These are phyloP conservation scores for Calliopum simillimum DNA, from an alignment of 2,888 invertebrate genomes.

Conservation along the genomic window DNA sequence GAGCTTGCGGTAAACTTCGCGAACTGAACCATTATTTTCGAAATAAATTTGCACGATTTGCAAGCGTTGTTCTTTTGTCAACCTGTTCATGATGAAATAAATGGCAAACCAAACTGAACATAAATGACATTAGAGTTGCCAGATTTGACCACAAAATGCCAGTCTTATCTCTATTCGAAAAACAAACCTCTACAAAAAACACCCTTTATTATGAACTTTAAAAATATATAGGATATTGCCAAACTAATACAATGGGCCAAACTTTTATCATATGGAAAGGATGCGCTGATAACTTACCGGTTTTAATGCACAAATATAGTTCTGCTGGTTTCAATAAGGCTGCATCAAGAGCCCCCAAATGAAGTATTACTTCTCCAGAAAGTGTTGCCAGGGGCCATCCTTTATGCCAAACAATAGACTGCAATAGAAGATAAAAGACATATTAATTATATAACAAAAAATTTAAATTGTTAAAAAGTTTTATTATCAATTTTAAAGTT, in stretches of 20 bases:
- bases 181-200: too few species aligned
- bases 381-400: constrained; percentile 78
- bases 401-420: constrained; percentile 72
- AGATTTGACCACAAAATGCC: too few species aligned
- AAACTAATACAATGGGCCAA: background rate
- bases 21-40: too few species aligned
- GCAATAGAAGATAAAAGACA: constrained; percentile 58
- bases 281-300: constrained; percentile 50
- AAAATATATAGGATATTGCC: too few species aligned
- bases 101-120: too few species aligned
- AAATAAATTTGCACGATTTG: too few species aligned
- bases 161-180: too few species aligned
- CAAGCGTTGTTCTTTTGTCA: too few species aligned
- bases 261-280: background rate
- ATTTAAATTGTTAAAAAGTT: background rate
- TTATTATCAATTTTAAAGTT: background rate
- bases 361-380: constrained; percentile 72
- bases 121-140: too few species aligned
- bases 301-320: constrained; percentile 74
- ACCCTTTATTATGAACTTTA: too few species aligned
- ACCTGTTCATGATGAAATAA: too few species aligned
- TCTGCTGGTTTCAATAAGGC: constrained; percentile 73
- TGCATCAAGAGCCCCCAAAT: constrained; percentile 74
- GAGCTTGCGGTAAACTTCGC: too few species aligned
- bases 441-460: constrained; percentile 10